Evolutionary conservation across 2,797 vertebrate genomes (phyloP), one percentile per base, ranked within the genome.

Genomic region (Steatocranus sp.): DNA sequence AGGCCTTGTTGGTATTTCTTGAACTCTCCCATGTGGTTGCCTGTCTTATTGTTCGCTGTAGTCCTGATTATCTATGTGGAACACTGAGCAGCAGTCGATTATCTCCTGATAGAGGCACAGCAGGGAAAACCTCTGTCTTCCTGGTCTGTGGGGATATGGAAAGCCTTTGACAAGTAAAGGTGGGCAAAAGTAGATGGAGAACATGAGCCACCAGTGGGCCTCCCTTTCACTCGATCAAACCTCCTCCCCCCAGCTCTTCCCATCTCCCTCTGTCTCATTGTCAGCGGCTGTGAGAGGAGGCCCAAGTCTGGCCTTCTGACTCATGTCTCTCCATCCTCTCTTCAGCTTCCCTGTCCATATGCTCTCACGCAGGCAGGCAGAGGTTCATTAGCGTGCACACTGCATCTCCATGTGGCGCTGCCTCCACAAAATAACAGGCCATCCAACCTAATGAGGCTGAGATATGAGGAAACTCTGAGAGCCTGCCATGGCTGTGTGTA

Each of bases 361-460:
- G 95, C 95, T 95, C 93, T 89, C 89, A 86, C 88, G 68, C 93
- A 95, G 93, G 88, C 95, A 94, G 94, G 90, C 95, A 94, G 96
- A 93, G 93, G 93, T 95, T 96, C 96, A 96, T 96, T 96, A 96
- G 95, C 82, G 93, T 93, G 92, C 93, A 88, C 83, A 76, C 91
- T 85, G 92, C 92, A 95, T 96, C 93, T 96, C 94, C 94, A 94
- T 94, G 94, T 95, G 95, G 94, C 80, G 91, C 92, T 89, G 91
- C 94, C 88, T 94, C 92, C 86, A 88, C 93, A 93, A 96, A 95
- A 95, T 96, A 95, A 95, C 96, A 94, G 94, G 93, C 94, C 93
- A 94, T 94, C 93, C 94, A 86, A 90, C 92, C 95, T 96, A 97
- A 96, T 96, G 95, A 97, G 96, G 93, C 96, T 96, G 95, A 95